Percentiles rank a stretch among this genome's conserved stretches.
These are phyloP conservation scores for Coregonus clupeaformis DNA, from an alignment of 2,113 vertebrate species.

Conservation along the genomic window DNA sequence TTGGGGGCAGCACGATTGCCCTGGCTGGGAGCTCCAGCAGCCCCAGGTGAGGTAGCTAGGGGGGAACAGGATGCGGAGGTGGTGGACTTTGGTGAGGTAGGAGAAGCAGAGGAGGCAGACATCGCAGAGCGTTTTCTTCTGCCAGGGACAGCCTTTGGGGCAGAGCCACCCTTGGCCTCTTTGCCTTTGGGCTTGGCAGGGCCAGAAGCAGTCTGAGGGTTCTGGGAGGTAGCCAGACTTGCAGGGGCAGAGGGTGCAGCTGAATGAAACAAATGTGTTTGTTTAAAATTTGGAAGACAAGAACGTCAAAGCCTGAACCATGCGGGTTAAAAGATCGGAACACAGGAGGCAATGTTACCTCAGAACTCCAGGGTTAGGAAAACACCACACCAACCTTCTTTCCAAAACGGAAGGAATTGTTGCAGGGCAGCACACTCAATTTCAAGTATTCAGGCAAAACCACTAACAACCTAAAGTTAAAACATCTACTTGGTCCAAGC, in stretches of 20 bases:
- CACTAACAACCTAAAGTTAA: background rate
- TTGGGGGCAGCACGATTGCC: conserved; percentile 64
- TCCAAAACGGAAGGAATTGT: background rate
- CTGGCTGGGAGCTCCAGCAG: conserved; percentile 43
- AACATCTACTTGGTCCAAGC: background rate
- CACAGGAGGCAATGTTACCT: conserved; percentile 23
- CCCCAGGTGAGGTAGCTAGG: conserved; percentile 49
- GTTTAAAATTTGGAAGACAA: conserved; percentile 26
- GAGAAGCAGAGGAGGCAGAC: conserved; percentile 73
- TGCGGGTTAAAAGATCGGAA: conserved; percentile 61
- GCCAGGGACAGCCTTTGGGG: conserved; percentile 73
- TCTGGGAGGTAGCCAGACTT: conserved; percentile 60
- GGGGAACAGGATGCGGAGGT: conserved; percentile 63
- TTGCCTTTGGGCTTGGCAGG: conserved; percentile 66
- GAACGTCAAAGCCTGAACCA: conserved; percentile 37
- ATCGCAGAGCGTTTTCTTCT: conserved; percentile 73
- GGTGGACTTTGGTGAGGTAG: conserved; percentile 70
- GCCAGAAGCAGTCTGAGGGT: conserved; percentile 66
- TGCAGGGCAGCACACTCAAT: background rate
- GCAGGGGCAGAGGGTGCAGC: conserved; percentile 75
- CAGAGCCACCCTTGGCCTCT: conserved; percentile 67
- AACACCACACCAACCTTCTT: conserved; percentile 16
- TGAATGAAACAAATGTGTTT: conserved; percentile 62
- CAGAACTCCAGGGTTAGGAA: conserved; percentile 39
- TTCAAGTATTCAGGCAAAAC: background rate